Base-by-base conservation (phyloP, 2,888 invertebrate genomes). In the Uropetala carovei region DNA sequence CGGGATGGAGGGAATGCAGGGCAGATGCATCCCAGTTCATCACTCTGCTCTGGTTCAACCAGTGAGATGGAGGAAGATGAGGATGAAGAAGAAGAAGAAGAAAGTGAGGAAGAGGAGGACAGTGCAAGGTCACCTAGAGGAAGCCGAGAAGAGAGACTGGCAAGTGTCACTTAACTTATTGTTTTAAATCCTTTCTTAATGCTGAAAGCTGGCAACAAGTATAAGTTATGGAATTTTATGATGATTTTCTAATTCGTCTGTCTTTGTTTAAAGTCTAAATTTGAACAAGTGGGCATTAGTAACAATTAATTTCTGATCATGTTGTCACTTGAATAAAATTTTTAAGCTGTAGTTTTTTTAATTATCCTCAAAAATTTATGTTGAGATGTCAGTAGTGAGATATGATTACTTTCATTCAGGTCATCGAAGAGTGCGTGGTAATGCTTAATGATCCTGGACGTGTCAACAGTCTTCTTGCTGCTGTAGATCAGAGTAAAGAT, bases 361-460 rank as follows among this genome's bases (percentile, higher is more conserved):
- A 5, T 59, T 58, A 9, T 68, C 18, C 4, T 27, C 10, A 22
- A 3, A 9, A 27, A 58, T n/a, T 14, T 22, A 13, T 10, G 11
- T 92, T 18, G n/a, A 13, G 10, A 22, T 30, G 0, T 27, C 27
- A 16, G 8, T 68, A 7, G 4, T 5, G n/a, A 16, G 14, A 83
- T 16, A 16, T 92, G 1, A 59, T 86, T 84, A 84, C 58, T 92
- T n/a, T 92, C 64, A 58, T 92, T 43, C 93, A 94, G 92, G 92
- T 95, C 27, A 93, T 94, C 56, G 96, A 96, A 0, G 96, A 96
- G 91, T 97, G 97, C 94, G 96, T 97, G 93, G 96, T 96, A 92
- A 95, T 97, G 94, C 94, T 98, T 91, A 98, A 98, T 94, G 97
- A 97, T 91, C 96, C 94, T 93, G 95, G 95, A 94, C 96, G 95